Percentiles rank a stretch among this genome's conserved stretches.
These are phyloP conservation scores for Zaprionus ornatus DNA, from an alignment of 1,140 invertebrate species.

Conservation along the genomic window DNA sequence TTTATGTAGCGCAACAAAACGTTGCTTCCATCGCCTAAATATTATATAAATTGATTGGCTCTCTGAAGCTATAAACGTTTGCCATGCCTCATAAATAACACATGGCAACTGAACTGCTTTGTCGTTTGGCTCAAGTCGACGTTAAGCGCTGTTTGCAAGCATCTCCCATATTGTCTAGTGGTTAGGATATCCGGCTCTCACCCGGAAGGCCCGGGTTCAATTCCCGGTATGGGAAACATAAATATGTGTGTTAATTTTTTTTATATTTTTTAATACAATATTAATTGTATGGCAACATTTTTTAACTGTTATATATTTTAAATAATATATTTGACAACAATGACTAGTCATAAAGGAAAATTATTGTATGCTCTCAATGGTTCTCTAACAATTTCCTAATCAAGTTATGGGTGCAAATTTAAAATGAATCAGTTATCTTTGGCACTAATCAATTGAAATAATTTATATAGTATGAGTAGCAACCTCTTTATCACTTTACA, in stretches of 20 bases:
- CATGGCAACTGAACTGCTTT: neutral
- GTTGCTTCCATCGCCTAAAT: constrained; percentile 36
- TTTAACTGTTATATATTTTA: neutral
- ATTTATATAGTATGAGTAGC: neutral
- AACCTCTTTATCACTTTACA: neutral
- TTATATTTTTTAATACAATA: constrained; percentile 15
- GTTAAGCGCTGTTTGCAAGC: neutral
- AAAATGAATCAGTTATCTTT: neutral
- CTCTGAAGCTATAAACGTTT: constrained; percentile 31
- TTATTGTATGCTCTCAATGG: no score
- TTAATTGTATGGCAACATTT: neutral
- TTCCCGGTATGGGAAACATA: constrained; percentile 90
- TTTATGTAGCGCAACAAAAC: constrained; percentile 59
- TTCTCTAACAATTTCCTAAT: no score
- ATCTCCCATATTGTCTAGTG: constrained; percentile 51
- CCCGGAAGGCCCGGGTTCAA: constrained; percentile 93
- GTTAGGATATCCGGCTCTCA: constrained; percentile 84
- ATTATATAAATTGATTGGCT: constrained; percentile 51
- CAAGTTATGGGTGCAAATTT: neutral
- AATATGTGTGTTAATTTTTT: neutral
- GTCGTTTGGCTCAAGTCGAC: neutral
- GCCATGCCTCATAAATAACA: constrained; percentile 21
- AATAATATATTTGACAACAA: no score
- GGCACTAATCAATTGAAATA: constrained; percentile 20
- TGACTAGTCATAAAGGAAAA: neutral